These are phyloP conservation scores for Hyphantria cunea DNA, from an alignment of 1,140 invertebrate genomes.

Conservation along the genomic window DNA sequence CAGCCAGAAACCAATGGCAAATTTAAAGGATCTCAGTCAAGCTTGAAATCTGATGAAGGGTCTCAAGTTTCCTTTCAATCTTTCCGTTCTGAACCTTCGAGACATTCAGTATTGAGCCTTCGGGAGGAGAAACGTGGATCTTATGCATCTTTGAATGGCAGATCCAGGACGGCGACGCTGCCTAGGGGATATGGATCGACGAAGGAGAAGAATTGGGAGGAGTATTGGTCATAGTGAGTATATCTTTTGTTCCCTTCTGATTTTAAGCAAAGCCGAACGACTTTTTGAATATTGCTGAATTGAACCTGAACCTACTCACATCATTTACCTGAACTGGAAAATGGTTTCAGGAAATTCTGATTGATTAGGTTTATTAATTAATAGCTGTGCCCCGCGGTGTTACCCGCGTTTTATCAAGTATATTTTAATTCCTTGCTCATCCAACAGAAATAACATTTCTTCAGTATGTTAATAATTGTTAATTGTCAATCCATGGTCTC, in stretches of 20 bases:
- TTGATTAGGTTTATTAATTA: too few relatives aligned
- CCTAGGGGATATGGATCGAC: slow-evolving; percentile 66
- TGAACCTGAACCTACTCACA: too few relatives aligned
- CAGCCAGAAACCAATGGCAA: slow-evolving; percentile 44
- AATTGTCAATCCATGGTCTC: too few relatives aligned
- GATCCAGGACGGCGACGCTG: slow-evolving; percentile 63
- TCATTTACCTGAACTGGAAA: too few relatives aligned
- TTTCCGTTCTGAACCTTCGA: slow-evolving; percentile 63
- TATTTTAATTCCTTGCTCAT: too few relatives aligned
- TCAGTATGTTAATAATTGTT: too few relatives aligned
- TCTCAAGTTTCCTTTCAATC: slow-evolving; percentile 65
- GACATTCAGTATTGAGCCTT: slow-evolving; percentile 61
- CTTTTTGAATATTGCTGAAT: too few relatives aligned
- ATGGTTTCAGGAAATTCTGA: too few relatives aligned
- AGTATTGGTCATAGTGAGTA: slow-evolving; percentile 78
- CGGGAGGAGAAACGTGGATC: slow-evolving; percentile 59
- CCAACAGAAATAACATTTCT: too few relatives aligned
- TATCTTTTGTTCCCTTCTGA: neutral
- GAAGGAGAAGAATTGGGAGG: slow-evolving; percentile 74
- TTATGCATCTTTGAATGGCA: slow-evolving; percentile 53
- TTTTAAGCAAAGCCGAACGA: neutral
- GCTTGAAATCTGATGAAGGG: slow-evolving; percentile 62
- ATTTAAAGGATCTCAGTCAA: slow-evolving; percentile 53
- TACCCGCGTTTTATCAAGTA: too few relatives aligned
- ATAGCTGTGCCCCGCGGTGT: too few relatives aligned